Base-by-base conservation (phyloP, 2,888 invertebrate genomes). In the Mythimna pallens region DNA sequence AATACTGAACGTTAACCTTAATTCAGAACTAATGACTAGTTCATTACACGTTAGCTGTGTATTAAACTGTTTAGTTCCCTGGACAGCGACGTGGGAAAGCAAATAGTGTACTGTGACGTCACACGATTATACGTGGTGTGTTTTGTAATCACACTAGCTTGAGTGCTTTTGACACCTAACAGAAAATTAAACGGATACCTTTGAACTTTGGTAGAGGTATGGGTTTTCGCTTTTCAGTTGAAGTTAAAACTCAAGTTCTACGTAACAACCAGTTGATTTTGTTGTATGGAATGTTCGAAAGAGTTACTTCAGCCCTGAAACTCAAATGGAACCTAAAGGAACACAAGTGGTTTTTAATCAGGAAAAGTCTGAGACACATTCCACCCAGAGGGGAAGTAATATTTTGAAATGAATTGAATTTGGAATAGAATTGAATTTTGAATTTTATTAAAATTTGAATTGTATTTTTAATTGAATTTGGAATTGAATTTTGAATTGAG, bases 11-110 rank as follows among this genome's bases (percentile, higher is more conserved):
- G 68, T 72, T 72, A 68, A 84, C 75, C 74, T 81, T 76, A 83
- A 83, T 80, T 73, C 70, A 66, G 64, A 52, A 85, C 87, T 91
- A 92, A 92, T 90, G 91, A 90, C 88, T 81, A 84, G 87, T 90
- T 91, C 90, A 90, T 92, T 91, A 90, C 88, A 87, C 89, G 83
- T 86, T 83, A 89, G 86, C 88, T 82, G 87, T 88, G 90, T 90
- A 91, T 89, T 89, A 90, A 89, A 89, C 84, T 82, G 85, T 83
- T 85, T 80, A 83, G 77, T 76, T 70, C 73, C 75, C 68, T 78
- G 77, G 84, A 78, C 82, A 82, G 72, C 72, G 65, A 83, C 87
- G 90, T 91, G 91, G 88, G 90, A 91, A 90, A 83, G 86, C 86
- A 89, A 90, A 90, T 83, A 90, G 71, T 76, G 69, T 57, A 57